A percentile compares a stretch with the other conserved stretches of the same genome.
Conservation (phyloP, 2,797 vertebrate species). For the Acrossocheilus fasciatus region DNA sequence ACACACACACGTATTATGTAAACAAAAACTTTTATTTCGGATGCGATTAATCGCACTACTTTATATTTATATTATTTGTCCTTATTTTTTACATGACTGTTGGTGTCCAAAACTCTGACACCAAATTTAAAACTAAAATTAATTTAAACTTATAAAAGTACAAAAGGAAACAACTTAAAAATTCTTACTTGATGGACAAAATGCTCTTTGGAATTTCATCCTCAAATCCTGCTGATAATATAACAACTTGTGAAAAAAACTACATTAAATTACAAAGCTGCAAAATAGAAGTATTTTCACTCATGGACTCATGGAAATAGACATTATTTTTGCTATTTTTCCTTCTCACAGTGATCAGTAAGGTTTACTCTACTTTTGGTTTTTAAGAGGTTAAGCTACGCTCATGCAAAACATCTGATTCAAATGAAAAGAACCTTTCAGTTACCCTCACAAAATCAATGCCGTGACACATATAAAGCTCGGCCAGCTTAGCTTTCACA, state of each 20-base stretch:
- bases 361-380: background rate
- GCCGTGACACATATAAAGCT: constrained; percentile 4
- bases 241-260: background rate
- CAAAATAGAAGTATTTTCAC: background rate
- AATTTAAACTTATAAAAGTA: background rate
- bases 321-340: background rate
- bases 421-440: background rate
- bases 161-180: background rate
- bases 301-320: background rate
- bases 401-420: background rate
- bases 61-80: background rate
- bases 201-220: background rate
- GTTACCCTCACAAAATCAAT: constrained; percentile 21
- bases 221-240: background rate
- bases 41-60: background rate
- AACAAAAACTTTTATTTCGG: too few relatives aligned
- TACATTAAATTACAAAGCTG: background rate
- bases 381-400: constrained; percentile 2
- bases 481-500: constrained; percentile 18
- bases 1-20: too few relatives aligned
- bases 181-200: background rate
- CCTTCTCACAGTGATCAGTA: background rate
- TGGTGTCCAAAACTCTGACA: background rate
- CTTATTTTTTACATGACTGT: too few relatives aligned
- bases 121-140: too few relatives aligned